phyloP scores from a whole-genome alignment of 2,113 vertebrate species.

The Tinamus guttatus region DNA sequence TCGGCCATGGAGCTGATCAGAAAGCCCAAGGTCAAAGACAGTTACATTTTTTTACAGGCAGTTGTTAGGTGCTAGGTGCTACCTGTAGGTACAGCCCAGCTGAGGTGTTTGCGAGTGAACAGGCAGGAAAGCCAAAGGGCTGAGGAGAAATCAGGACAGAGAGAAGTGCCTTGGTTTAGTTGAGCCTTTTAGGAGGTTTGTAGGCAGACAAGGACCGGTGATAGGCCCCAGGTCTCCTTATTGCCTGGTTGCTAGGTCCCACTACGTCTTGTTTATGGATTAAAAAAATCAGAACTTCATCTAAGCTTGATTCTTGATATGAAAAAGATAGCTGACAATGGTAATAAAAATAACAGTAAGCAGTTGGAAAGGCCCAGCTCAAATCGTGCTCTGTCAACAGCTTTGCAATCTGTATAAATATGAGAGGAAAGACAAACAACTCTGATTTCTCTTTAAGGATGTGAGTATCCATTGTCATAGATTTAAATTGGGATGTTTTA shows the following conservation, averaged over 20 bases:
- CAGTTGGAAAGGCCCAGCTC: conserved; percentile 46
- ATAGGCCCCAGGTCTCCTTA: accelerated
- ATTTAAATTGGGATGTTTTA: conserved; percentile 61
- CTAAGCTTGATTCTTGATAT: not conserved
- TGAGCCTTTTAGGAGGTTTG: not conserved
- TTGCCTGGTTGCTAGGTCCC: not conserved
- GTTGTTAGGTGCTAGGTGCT: too few relatives aligned
- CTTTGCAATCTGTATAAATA: conserved; percentile 71
- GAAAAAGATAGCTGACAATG: conserved; percentile 53
- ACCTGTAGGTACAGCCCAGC: not conserved
- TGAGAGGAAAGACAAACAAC: conserved; percentile 56
- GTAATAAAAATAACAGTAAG: conserved; percentile 54
- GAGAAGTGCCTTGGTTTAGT: not conserved
- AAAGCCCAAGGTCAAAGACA: not conserved
- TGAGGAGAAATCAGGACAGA: accelerated
- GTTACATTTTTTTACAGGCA: not conserved
- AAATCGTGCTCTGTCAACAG: conserved; percentile 58
- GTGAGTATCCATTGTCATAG: conserved; percentile 45
- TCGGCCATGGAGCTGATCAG: accelerated
- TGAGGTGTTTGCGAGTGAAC: too few relatives aligned
- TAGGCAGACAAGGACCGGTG: accelerated
- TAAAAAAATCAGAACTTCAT: not conserved
- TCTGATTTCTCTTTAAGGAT: conserved; percentile 69
- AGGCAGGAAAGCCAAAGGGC: not conserved
- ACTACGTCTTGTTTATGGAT: accelerated